A percentile compares a stretch with the other conserved stretches of the same genome.
phyloP scores from a whole-genome alignment of 30 jellyfish, hydroid and myxozoan species.

The Rhopilema esculentum region DNA sequence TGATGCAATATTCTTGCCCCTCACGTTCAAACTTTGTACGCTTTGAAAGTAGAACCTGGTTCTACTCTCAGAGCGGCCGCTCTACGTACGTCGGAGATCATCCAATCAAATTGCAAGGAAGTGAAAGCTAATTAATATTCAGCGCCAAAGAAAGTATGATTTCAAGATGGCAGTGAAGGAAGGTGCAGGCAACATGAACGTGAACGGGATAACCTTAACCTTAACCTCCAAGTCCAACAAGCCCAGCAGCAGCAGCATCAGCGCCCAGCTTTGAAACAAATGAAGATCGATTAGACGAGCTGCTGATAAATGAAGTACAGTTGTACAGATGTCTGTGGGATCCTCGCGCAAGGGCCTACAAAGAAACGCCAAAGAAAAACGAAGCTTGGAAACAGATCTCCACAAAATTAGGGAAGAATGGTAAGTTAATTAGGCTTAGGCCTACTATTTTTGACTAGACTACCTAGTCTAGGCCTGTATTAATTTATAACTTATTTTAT shows the following conservation, averaged over 20 bases:
- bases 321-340: conserved; percentile 15
- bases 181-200: not conserved
- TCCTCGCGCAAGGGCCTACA: conserved; percentile 17
- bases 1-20: no score
- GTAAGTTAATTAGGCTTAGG: not conserved
- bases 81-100: no score
- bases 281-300: not conserved
- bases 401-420: not conserved
- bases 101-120: no score
- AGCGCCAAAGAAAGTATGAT: not conserved
- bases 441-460: not conserved
- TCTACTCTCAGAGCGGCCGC: no score
- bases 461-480: not conserved
- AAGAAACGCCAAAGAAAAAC: not conserved
- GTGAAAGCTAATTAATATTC: not conserved
- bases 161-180: conserved; percentile 1
- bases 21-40: no score
- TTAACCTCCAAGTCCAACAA: not conserved
- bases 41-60: no score
- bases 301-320: not conserved
- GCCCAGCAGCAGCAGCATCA: not conserved
- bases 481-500: not conserved
- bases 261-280: not conserved
- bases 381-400: not conserved
- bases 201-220: not conserved